Evolutionary conservation across 2,113 vertebrate species (phyloP).

Genomic region (Genyomyrus donnyi): DNA sequence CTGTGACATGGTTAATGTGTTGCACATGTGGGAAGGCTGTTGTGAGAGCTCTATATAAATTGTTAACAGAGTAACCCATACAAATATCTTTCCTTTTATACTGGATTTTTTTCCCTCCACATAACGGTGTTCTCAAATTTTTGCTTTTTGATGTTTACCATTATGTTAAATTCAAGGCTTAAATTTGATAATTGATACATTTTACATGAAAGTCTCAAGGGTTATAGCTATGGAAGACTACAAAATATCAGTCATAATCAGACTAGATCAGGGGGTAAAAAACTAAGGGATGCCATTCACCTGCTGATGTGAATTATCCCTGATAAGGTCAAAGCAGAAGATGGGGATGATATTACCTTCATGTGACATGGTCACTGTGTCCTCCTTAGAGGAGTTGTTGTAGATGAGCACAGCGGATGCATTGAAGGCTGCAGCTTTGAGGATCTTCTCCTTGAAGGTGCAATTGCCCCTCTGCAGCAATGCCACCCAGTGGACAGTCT

Average conservation of each 20-base stretch:
- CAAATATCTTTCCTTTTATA: not conserved
- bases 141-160: not conserved
- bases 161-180: not conserved
- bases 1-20: not conserved
- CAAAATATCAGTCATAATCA: not conserved
- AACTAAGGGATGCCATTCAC: not conserved
- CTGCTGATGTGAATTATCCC: not conserved
- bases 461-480: constrained; percentile 91
- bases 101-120: not conserved
- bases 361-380: constrained; percentile 92
- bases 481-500: constrained; percentile 87
- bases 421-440: constrained; percentile 80
- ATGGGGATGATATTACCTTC: constrained; percentile 67
- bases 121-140: not conserved
- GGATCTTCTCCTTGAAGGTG: constrained; percentile 94
- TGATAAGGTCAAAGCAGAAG: not conserved
- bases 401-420: constrained; percentile 93
- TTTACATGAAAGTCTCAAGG: not conserved
- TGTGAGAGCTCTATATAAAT: not conserved
- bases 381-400: constrained; percentile 84
- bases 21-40: not conserved
- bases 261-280: not conserved
- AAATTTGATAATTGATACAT: not conserved
- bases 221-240: not conserved
- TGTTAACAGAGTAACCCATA: not conserved